phyloP scores from a whole-genome alignment of 2,888 invertebrate species.

The Calameuta idolon region DNA sequence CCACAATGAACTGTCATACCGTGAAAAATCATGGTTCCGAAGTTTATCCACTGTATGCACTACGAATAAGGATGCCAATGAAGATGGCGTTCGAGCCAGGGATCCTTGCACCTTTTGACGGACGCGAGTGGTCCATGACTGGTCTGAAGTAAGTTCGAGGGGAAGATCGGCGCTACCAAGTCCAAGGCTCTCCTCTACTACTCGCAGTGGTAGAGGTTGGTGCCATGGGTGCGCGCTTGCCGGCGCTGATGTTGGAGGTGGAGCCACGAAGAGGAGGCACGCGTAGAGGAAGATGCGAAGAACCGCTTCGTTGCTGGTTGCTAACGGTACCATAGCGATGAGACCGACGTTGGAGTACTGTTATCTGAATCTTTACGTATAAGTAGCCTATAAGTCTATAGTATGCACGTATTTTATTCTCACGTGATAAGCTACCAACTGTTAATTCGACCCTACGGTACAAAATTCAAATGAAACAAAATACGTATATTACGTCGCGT shows the following conservation, averaged over 20 bases:
- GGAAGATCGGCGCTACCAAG: background rate
- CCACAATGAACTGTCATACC: background rate
- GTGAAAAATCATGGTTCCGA: background rate
- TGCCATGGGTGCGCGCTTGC: background rate
- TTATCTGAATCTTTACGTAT: constrained; percentile 7
- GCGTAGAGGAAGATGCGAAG: background rate
- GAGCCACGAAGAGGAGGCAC: background rate
- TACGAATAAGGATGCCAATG: background rate
- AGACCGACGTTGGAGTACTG: background rate
- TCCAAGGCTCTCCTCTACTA: background rate
- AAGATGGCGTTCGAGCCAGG: background rate
- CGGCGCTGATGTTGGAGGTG: background rate
- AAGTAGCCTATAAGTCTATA: constrained; percentile 2
- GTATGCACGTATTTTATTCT: background rate
- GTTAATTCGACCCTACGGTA: background rate
- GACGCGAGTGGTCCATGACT: background rate
- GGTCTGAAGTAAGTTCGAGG: background rate
- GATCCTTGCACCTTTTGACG: background rate
- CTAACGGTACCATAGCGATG: background rate
- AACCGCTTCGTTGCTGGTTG: background rate
- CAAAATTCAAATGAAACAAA: background rate
- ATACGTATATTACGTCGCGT: background rate
- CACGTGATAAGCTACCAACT: background rate
- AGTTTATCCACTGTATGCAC: background rate
- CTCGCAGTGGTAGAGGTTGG: background rate